phyloP scores from a whole-genome alignment of 2,797 vertebrate genomes.

The Phrynocephalus guinanensis region DNA sequence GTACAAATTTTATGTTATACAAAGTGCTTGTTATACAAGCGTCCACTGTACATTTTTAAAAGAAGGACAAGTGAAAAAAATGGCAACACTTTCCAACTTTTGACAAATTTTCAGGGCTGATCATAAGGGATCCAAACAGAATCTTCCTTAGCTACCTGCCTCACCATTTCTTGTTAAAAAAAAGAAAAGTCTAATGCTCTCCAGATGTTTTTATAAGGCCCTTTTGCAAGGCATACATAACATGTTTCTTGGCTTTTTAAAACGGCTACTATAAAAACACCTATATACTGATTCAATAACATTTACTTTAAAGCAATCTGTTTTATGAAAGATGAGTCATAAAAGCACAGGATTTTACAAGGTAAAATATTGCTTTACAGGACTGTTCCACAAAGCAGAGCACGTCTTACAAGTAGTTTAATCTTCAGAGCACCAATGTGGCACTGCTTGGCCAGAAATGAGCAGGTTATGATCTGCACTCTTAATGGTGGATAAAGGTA shows the following conservation, averaged over 20 bases:
- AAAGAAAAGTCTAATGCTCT: not conserved
- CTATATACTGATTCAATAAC: not conserved
- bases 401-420: not conserved
- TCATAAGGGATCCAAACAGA: not conserved
- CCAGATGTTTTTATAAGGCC: not conserved
- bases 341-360: not conserved
- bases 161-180: not conserved
- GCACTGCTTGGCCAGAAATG: not conserved
- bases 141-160: not conserved
- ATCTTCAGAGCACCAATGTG: not conserved
- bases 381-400: not conserved
- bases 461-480: not conserved
- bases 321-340: conserved; percentile 26
- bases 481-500: not conserved
- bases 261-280: conserved; percentile 19
- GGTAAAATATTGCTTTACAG: not conserved
- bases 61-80: not conserved
- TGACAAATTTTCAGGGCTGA: not conserved
- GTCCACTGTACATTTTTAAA: not conserved
- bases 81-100: not conserved
- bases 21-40: too few species aligned
- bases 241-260: conserved; percentile 16
- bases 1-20: too few species aligned
- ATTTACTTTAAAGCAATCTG: conserved; percentile 18
- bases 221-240: accelerated